A percentile compares a stretch with the other conserved stretches of the same genome.
Conservation (phyloP, 2,113 vertebrate genomes). For the Hiodon tergisus region DNA sequence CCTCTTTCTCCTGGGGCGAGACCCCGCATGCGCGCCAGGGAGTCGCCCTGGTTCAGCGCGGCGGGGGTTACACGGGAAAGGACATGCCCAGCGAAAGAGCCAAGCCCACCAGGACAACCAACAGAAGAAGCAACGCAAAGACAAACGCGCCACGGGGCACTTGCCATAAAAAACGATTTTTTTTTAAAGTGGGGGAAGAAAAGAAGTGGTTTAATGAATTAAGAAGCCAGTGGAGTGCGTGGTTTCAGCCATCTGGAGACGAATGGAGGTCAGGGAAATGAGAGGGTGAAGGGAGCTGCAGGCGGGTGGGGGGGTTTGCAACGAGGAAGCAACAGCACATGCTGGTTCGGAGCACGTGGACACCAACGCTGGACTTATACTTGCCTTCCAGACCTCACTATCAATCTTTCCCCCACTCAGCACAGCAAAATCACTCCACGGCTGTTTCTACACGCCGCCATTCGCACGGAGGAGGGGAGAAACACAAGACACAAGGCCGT, state of each 20-base stretch:
- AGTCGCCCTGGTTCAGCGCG: not conserved
- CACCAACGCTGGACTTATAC: conserved; percentile 68
- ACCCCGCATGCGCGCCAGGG: not conserved
- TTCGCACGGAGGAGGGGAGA: conserved; percentile 60
- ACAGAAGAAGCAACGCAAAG: conserved; percentile 12
- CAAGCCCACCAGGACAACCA: not conserved
- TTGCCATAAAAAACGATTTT: not conserved
- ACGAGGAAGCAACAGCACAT: conserved; percentile 59
- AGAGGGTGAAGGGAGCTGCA: not conserved
- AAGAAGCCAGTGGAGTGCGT: not conserved
- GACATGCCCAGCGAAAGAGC: conserved; percentile 11
- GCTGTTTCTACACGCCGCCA: conserved; percentile 87
- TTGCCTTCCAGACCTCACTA: conserved; percentile 99
- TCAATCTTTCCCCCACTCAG: conserved; percentile 98
- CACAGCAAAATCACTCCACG: conserved; percentile 96
- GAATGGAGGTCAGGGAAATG: not conserved
- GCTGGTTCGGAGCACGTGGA: conserved; percentile 46
- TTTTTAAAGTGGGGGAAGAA: not conserved
- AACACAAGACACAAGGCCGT: conserved; percentile 74
- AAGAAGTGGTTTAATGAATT: not conserved
- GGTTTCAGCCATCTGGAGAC: not conserved
- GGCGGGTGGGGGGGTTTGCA: conserved; percentile 36
- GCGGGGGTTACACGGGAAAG: not conserved
- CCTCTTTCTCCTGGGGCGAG: not conserved
- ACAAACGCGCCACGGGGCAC: conserved; percentile 4